Base-by-base conservation (phyloP, 2,113 vertebrate species). In the Mohoua ochrocephala region DNA sequence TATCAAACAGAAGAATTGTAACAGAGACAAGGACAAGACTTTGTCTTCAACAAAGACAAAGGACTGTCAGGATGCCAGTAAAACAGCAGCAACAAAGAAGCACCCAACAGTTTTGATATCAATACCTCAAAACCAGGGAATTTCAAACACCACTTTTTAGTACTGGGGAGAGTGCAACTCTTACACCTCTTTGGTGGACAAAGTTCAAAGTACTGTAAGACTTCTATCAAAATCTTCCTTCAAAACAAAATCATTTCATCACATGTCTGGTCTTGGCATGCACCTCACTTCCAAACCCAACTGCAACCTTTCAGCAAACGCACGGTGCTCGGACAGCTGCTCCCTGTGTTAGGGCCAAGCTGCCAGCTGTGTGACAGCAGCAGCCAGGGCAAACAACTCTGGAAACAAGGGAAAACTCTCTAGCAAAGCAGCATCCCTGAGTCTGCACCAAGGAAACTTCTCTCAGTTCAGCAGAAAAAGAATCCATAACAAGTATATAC, bases 281-380 rank as follows among this genome's bases (percentile, higher is more conserved):
- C 10, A 6, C 12, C 27, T 56, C 3, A 0, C 41, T 37, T 28
- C 24, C 70, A 57, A 53, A 65, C 15, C 15, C 18, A 52, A 4
- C 10, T 5, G 24, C 19, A 17, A 0, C 5, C 28, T 49, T 24
- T 23, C 4, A 27, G 41, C 30, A 10, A 6, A 4, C 26, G 13
- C 16, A 2, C 4, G 0, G 4, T 1, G 41, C 56, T 61, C 1
- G 0, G 30, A 13, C 26, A 75, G 61, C 57, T 41, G 63, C 37
- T 41, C 30, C 39, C 24, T 18, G 13, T 6, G 52, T 0, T 1
- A 1, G 60, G 56, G 37, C 70, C 70, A n/a, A 30, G 64, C 16
- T 4, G 8, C 31, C 35, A 67, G n/a, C 31, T 52, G 53, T 3
- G 19, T 1, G 3, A 28, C 57, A 45, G 47, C 26, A 52, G 24